These are phyloP conservation scores for Agrypnus murinus DNA, from an alignment of 2,888 invertebrate genomes.

Conservation along the genomic window DNA sequence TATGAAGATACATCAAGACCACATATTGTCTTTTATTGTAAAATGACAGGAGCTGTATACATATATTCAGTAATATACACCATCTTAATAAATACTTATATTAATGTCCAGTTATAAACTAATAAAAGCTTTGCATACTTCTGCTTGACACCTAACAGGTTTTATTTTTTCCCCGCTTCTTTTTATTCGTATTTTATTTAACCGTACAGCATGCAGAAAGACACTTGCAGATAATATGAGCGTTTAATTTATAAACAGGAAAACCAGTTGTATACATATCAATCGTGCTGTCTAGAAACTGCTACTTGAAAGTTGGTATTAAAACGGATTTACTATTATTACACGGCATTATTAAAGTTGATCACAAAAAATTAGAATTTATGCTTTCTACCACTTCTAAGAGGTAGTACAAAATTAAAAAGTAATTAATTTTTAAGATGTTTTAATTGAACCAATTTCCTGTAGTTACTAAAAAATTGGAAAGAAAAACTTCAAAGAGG, in stretches of 20 bases:
- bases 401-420: no score
- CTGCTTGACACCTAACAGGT: constrained; percentile 52
- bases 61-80: constrained; percentile 7
- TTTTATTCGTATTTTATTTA: constrained; percentile 29
- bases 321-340: constrained; percentile 13
- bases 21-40: constrained; percentile 1
- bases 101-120: constrained; percentile 37
- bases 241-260: constrained; percentile 35
- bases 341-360: no score
- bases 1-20: no score
- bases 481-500: no score
- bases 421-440: no score
- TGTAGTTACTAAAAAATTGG: no score
- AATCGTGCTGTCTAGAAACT: constrained; percentile 22
- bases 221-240: constrained; percentile 35
- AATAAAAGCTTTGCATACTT: constrained; percentile 48
- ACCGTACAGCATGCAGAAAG: constrained; percentile 32
- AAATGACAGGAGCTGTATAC: background rate
- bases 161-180: constrained; percentile 39
- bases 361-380: no score
- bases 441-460: no score
- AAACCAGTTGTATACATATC: constrained; percentile 32
- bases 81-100: constrained; percentile 31
- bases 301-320: constrained; percentile 14
- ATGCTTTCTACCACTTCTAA: no score